Evolutionary conservation across 2,888 invertebrate species (phyloP).

Genomic region (Choristoneura rosaceana): DNA sequence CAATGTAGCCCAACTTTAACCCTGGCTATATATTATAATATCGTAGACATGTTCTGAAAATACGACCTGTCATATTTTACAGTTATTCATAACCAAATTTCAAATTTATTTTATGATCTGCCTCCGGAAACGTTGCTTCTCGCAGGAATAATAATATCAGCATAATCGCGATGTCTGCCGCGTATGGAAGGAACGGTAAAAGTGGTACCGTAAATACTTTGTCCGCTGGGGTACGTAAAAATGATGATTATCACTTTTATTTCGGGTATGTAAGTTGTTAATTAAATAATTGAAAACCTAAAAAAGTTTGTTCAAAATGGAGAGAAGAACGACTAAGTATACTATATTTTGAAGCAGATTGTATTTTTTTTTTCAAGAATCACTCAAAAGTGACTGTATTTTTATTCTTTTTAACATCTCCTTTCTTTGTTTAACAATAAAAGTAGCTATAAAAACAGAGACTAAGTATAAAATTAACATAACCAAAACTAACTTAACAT

Average conservation of each 20-base stretch:
- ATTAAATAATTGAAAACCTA: no score
- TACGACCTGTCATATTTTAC: neutral
- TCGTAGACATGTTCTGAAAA: neutral
- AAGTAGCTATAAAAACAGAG: no score
- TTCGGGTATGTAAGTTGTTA: no score
- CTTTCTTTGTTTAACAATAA: no score
- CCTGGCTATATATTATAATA: neutral
- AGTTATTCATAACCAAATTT: neutral
- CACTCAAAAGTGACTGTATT: no score
- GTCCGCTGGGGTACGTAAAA: neutral
- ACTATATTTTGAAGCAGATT: no score
- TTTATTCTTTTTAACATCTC: no score
- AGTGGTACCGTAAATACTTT: neutral
- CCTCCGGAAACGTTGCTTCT: neutral
- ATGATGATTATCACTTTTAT: neutral
- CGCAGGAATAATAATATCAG: constrained; percentile 12
- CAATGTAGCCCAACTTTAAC: neutral
- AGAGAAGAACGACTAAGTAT: no score
- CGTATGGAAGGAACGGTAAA: neutral
- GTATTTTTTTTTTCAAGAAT: no score
- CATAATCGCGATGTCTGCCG: constrained; percentile 3
- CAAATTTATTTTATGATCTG: constrained; percentile 3
- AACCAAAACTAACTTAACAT: no score
- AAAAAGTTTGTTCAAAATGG: no score
- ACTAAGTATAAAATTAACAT: no score